Base-by-base conservation (phyloP, 2,797 vertebrate genomes). In the Scleropages formosus region DNA sequence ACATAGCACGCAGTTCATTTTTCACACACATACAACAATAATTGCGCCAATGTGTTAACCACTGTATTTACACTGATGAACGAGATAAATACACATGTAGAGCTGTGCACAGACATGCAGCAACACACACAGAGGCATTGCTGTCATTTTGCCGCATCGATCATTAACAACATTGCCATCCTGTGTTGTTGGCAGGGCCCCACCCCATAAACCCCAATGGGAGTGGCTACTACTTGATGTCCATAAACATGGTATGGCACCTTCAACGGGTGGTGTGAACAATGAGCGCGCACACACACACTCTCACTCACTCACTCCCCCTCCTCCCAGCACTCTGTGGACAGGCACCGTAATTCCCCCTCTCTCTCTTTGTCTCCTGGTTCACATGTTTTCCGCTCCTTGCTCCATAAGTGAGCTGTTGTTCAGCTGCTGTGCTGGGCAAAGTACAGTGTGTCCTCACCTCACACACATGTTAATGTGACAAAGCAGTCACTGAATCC, bases 251-350 rank as follows among this genome's bases (percentile, higher is more conserved):
- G 1, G 71, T 20, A 18, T 56, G 22, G 27, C 15, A 46, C 58
- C 71, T 73, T n/a, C 71, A 46, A 58, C 39, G 61, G 71, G 47
- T 47, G 18, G 56, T 73, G 71, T 20, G 53, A 73, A 73, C 71
- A 73, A 73, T 73, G 61, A 73, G n/a, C 31, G n/a, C n/a, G n/a
- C n/a, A n/a, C n/a, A n/a, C n/a, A n/a, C n/a, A n/a, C n/a, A n/a
- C n/a, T n/a, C n/a, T n/a, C n/a, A n/a, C n/a, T n/a, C n/a, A n/a
- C 10, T 24, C 20, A 26, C 70, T 26, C 22, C 63, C 63, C 20
- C 22, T 53, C 15, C 70, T 26, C n/a, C 39, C 15, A 8, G 26
- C 20, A 39, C 13, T 20, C 26, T 15, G 53, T 44, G 53, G 27
- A 60, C 16, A n/a, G 44, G 58, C 26, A 27, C 53, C 12, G 58